phyloP scores from a whole-genome alignment of 2,797 vertebrate species.

The Lepidocolaptes lacrymiger region DNA sequence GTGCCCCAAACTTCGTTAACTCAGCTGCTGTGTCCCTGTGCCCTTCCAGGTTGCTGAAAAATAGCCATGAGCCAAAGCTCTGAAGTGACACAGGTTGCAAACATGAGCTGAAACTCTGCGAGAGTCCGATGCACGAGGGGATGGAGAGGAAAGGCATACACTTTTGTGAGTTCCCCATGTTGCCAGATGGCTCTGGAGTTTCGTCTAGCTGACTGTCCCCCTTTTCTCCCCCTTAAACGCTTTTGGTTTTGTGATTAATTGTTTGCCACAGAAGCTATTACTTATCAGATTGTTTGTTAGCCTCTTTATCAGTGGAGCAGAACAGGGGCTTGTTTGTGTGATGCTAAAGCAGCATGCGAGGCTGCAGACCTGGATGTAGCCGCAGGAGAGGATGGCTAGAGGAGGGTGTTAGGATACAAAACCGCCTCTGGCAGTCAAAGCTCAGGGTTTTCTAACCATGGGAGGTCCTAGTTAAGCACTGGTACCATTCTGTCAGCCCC shows the following conservation, averaged over 20 bases:
- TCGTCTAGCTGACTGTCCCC: neutral
- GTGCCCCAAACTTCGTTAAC: neutral
- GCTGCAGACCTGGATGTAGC: neutral
- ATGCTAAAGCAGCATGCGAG: neutral
- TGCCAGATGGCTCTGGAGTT: neutral
- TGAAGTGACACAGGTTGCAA: neutral
- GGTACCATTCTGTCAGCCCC: neutral
- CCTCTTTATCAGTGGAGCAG: neutral
- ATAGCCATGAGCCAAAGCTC: neutral
- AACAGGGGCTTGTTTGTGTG: neutral
- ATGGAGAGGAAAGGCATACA: neutral
- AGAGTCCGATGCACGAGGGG: accelerated
- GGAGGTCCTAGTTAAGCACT: neutral
- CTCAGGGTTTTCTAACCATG: accelerated
- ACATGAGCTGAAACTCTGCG: neutral
- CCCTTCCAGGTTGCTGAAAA: neutral
- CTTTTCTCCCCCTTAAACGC: neutral
- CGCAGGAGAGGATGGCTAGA: neutral
- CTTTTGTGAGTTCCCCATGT: neutral
- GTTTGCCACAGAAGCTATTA: slow-evolving; percentile 7
- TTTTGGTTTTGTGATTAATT: neutral
- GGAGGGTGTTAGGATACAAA: neutral
- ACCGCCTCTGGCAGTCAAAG: neutral
- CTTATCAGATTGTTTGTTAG: slow-evolving; percentile 23
- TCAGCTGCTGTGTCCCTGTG: neutral